A percentile compares a stretch with the other conserved stretches of the same genome.
Conservation (phyloP, 1,140 invertebrate species). For the Marisa cornuarietis region DNA sequence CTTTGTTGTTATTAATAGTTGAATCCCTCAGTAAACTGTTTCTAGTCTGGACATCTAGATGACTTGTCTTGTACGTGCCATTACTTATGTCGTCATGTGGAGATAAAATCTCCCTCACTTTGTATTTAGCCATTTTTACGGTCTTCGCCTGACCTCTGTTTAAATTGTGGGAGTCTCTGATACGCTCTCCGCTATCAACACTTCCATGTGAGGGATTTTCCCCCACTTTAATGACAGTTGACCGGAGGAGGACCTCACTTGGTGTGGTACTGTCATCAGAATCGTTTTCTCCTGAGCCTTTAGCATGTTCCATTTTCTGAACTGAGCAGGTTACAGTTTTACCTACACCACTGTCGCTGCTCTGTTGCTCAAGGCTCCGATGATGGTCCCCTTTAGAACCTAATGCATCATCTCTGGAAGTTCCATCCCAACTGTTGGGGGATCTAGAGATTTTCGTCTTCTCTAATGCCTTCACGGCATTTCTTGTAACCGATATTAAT, state of each 20-base stretch:
- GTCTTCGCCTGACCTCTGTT: constrained; percentile 48
- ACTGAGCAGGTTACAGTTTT: constrained; percentile 39
- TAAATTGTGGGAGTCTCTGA: constrained; percentile 46
- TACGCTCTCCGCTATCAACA: too few relatives aligned
- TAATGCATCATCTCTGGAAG: background rate
- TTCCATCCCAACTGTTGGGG: constrained; percentile 13
- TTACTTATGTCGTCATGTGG: constrained; percentile 27
- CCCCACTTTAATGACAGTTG: constrained; percentile 33
- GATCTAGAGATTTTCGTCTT: constrained; percentile 22
- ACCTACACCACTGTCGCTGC: constrained; percentile 48
- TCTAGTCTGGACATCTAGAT: too few relatives aligned
- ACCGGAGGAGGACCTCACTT: constrained; percentile 51
- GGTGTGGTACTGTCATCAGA: constrained; percentile 53
- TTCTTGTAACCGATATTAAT: constrained; percentile 43
- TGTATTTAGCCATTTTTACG: constrained; percentile 51
- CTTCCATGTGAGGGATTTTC: too few relatives aligned
- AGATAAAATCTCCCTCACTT: constrained; percentile 48
- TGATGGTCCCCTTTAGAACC: constrained; percentile 7
- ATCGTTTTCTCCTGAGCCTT: background rate
- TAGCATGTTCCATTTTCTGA: constrained; percentile 17
- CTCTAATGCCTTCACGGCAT: constrained; percentile 40
- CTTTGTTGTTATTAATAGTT: too few relatives aligned
- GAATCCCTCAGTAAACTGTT: too few relatives aligned
- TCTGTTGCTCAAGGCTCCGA: background rate
- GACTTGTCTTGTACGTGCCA: too few relatives aligned